These are phyloP conservation scores for Coenonympha arcania DNA, from an alignment of 2,888 invertebrate genomes.

Conservation along the genomic window DNA sequence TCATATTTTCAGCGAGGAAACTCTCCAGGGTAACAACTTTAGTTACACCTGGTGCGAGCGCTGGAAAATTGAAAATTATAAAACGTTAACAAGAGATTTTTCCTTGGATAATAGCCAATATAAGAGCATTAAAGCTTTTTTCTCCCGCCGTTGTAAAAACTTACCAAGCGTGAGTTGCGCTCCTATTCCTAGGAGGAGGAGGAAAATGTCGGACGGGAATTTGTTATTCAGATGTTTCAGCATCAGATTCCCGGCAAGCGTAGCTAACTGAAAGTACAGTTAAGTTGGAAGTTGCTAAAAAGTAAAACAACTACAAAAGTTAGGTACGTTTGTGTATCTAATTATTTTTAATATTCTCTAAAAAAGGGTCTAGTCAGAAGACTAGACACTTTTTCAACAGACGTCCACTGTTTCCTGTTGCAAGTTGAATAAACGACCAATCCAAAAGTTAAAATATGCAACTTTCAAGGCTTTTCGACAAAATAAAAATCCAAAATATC, in stretches of 20 bases:
- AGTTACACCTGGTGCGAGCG: conserved; percentile 6
- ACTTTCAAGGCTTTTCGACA: no score
- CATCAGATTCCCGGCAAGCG: conserved; percentile 79
- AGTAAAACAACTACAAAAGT: no score
- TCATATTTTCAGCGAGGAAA: conserved; percentile 39
- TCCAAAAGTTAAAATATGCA: no score
- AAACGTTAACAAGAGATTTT: not conserved
- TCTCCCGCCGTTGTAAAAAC: no score
- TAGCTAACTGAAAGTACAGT: conserved; percentile 74
- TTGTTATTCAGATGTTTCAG: conserved; percentile 75
- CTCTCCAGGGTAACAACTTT: conserved; percentile 20
- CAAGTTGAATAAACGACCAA: no score
- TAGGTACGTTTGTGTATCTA: no score
- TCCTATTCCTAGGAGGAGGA: conserved; percentile 72
- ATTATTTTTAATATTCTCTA: no score
- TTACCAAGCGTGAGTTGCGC: conserved; percentile 69
- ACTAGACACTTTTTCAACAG: no score
- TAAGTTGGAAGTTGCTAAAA: no score
- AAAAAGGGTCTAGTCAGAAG: no score
- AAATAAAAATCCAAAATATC: no score
- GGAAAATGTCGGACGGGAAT: conserved; percentile 79
- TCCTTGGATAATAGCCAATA: not conserved
- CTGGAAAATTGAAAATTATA: conserved; percentile 8
- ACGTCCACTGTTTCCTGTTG: no score
- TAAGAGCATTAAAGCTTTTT: not conserved